A percentile compares a stretch with the other conserved stretches of the same genome.
Conservation (phyloP, 2,113 vertebrate species). For the Notiomystis cincta region DNA sequence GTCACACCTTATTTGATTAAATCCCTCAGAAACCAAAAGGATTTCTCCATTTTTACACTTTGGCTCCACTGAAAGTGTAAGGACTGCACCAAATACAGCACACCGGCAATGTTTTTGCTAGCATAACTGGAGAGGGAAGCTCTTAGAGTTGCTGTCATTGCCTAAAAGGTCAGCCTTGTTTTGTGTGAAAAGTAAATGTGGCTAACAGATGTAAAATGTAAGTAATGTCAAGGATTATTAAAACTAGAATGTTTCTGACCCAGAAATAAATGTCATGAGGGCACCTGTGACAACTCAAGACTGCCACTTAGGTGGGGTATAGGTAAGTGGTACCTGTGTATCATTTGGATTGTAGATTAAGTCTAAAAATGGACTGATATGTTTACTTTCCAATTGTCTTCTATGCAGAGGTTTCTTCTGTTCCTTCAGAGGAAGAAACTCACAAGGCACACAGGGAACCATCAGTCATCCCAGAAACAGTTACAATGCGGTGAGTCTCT, state of each 20-base stretch:
- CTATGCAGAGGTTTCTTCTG: constrained; percentile 2
- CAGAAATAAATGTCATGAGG: background rate
- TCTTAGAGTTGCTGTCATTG: background rate
- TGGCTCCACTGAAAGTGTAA: background rate
- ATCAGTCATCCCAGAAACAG: constrained; percentile 1
- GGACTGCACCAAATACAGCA: background rate
- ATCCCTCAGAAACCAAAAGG: background rate
- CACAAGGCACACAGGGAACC: constrained; percentile 4
- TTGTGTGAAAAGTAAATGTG: background rate
- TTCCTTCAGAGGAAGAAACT: constrained; percentile 27
- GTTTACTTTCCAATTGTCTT: background rate
- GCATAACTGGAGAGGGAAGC: background rate
- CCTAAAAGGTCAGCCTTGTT: background rate
- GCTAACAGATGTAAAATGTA: background rate
- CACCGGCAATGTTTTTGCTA: background rate
- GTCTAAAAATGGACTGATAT: background rate
- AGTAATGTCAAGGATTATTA: background rate
- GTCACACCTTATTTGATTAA: background rate
- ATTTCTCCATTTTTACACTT: background rate
- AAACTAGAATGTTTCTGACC: background rate
- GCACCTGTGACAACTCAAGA: background rate
- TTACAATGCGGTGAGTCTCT: constrained; percentile 48
- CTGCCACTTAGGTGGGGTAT: background rate
- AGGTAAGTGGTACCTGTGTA: background rate
- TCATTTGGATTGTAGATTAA: background rate